Evolutionary conservation across 1,140 invertebrate species (phyloP), one percentile per base, ranked within the genome.

Genomic region (Rhyacophila brunnea): DNA sequence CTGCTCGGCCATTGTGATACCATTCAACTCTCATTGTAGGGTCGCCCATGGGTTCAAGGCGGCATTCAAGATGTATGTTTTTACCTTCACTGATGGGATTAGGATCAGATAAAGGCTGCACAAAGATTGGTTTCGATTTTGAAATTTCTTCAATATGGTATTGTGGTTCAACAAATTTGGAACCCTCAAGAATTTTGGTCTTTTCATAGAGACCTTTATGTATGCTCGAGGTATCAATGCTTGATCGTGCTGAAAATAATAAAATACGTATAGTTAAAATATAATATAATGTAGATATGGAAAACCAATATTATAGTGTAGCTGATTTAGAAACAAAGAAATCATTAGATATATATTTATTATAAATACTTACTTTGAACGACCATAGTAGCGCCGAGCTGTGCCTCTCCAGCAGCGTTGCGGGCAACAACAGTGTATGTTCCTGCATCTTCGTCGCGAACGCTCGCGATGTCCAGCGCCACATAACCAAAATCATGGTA

Each of bases 401-500:
- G 86, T 49, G 90, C 91, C 81, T 94, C 90, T 64, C 93, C 93
- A 53, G 90, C 74, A 61, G 88, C 85, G 72, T 96, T 96, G 69
- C 87, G 86, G n/a, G 92, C 92, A 32, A 93, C 86, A 28, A 95
- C 91, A 0, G 90, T 92, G 69, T 95, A 95, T 5, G 87, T 86
- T 35, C 93, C 93, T 65, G 88, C 84, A 75, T 96, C 93, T 71
- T 93, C 90, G 20, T 86, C 81, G 34, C 91, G 80, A 6, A 96
- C 93, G 72, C 89, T 91, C 51, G 92, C 79, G 65, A 98, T 95
- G 69, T 98, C 95, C 58, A 98, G 83, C 40, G 93, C 90, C 6
- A 97, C 93, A 68, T 96, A 96, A 54, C 95, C 94, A 77, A 97
- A 97, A 74, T 98, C 94, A 67, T 96, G 89, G 72, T 94, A 93